Base-by-base conservation (phyloP, 2,113 vertebrate species). In the Myodes glareolus region DNA sequence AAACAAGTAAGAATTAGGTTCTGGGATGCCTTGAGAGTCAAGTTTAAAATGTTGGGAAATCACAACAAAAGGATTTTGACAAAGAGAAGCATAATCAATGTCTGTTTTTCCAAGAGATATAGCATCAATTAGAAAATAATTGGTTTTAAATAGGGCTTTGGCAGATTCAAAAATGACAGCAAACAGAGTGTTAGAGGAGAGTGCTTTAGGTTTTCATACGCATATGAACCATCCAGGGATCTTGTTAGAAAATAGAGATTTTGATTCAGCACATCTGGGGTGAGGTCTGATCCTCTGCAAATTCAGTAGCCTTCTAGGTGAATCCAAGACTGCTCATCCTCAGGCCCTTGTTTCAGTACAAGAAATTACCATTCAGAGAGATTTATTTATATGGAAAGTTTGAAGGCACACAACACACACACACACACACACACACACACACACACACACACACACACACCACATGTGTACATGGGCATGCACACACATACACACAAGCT, bases 141-240 rank as follows among this genome's bases (percentile, higher is more conserved):
- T 90, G 33, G 52, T 88, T 96, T 97, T 81, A 92, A 96, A 94
- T 94, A 73, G 65, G 75, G 21, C 58, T 86, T 95, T 89, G 68
- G 31, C 61, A 89, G 67, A 92, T 88, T 89, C 33, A 70, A 86
- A 95, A 75, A 87, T 50, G 36, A 81, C 81, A 82, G 33, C 65
- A 89, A 81, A 61, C 7, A 84, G 6, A 90, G 11, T 11, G 36
- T 16, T 42, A 77, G 45, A 61, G 3, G 3, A 63, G 25, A 3
- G 1, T 5, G n/a, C 68, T 36, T 91, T n/a, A 19, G 80, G 61
- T n/a, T 87, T 81, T 73, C 10, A 55, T 14, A 16, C 42, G 10
- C 2, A 4, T 7, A 7, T 4, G 27, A 9, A 75, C 78, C n/a
- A 63, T 13, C 39, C 25, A 16, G 23, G 47, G 16, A 68, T 82